Evolutionary conservation across 2,113 vertebrate genomes (phyloP).

Genomic region (Gavialis gangeticus): DNA sequence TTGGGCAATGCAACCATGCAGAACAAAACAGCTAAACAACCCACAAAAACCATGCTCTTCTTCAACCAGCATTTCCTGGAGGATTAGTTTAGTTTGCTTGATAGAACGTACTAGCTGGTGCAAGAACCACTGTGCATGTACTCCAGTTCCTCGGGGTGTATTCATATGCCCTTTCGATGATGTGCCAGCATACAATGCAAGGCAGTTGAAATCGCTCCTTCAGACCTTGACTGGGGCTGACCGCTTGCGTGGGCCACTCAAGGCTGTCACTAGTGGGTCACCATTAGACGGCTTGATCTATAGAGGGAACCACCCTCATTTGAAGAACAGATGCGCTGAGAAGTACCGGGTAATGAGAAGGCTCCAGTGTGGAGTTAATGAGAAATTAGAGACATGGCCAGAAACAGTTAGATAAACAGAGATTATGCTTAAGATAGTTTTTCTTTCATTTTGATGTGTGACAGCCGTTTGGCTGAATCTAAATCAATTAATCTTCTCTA

Average conservation of each 20-base stretch:
- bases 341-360: background rate
- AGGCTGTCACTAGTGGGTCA: conserved; percentile 22
- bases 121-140: background rate
- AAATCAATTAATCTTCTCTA: conserved; percentile 49
- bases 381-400: conserved; percentile 32
- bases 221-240: background rate
- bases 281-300: background rate
- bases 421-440: conserved; percentile 44
- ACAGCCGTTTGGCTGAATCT: conserved; percentile 9
- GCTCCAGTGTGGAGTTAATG: background rate
- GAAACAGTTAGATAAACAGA: conserved; percentile 47
- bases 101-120: background rate
- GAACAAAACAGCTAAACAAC: conserved; percentile 10
- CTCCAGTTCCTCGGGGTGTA: accelerated
- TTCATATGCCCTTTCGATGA: accelerated
- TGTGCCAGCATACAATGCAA: background rate
- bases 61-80: background rate
- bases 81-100: conserved; percentile 6
- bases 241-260: conserved; percentile 51
- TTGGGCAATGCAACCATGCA: background rate
- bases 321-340: background rate
- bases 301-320: accelerated
- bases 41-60: background rate
- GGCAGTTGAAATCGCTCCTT: background rate
- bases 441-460: conserved; percentile 63